Evolutionary conservation across 2,113 vertebrate species (phyloP).

Genomic region (Lepus europaeus): DNA sequence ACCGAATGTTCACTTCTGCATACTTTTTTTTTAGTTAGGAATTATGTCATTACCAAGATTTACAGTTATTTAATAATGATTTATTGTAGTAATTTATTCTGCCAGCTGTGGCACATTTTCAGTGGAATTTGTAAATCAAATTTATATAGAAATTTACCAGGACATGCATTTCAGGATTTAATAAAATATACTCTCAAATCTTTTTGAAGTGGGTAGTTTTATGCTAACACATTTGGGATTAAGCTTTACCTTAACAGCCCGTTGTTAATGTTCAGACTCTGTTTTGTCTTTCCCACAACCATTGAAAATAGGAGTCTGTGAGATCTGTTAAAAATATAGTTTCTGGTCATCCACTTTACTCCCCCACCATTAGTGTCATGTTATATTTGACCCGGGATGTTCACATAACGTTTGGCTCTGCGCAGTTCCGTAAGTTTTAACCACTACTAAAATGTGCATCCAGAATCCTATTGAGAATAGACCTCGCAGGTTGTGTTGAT

Average conservation of each 20-base stretch:
- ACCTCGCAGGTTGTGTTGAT: slow-evolving; percentile 59
- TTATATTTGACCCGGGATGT: slow-evolving; percentile 78
- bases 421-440: slow-evolving; percentile 73
- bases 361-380: slow-evolving; percentile 67
- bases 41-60: slow-evolving; percentile 88
- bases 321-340: slow-evolving; percentile 62
- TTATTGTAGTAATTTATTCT: slow-evolving; percentile 88
- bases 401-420: slow-evolving; percentile 57
- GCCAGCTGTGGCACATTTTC: slow-evolving; percentile 87
- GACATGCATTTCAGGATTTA: slow-evolving; percentile 86
- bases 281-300: slow-evolving; percentile 29
- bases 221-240: slow-evolving; percentile 66
- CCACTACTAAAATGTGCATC: slow-evolving; percentile 69
- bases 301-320: slow-evolving; percentile 49
- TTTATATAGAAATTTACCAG: slow-evolving; percentile 87
- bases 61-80: slow-evolving; percentile 91
- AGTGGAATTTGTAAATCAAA: slow-evolving; percentile 89
- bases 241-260: slow-evolving; percentile 61
- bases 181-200: slow-evolving; percentile 84
- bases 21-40: slow-evolving; percentile 85
- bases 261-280: slow-evolving; percentile 63
- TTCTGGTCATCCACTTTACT: slow-evolving; percentile 53
- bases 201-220: slow-evolving; percentile 79
- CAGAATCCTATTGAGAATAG: slow-evolving; percentile 58
- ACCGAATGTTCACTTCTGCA: slow-evolving; percentile 81